Percentiles rank a stretch among this genome's conserved stretches.
These are phyloP conservation scores for Nephrotoma appendiculata DNA, from an alignment of 2,888 invertebrate genomes.

Conservation along the genomic window DNA sequence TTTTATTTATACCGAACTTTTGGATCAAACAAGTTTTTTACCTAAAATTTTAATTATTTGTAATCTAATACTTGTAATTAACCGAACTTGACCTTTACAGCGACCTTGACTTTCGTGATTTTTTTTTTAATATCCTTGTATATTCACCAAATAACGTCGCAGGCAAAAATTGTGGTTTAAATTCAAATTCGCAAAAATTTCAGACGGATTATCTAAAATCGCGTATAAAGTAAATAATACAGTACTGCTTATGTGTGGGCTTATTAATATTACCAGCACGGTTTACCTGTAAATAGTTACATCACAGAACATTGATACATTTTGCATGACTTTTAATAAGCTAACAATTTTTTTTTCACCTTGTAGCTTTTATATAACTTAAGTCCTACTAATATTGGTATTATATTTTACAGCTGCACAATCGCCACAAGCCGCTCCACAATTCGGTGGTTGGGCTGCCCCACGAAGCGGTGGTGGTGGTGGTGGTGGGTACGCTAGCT, in stretches of 20 bases:
- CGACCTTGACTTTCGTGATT: background rate
- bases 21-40: background rate
- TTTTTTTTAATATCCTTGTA: background rate
- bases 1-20: background rate
- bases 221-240: background rate
- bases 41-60: background rate
- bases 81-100: background rate
- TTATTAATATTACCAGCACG: background rate
- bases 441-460: conserved; percentile 1
- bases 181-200: background rate
- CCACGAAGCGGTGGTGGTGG: conserved; percentile 16
- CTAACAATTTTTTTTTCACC: background rate
- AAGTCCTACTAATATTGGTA: background rate
- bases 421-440: conserved; percentile 4
- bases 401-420: conserved; percentile 5
- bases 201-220: background rate
- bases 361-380: too few species aligned
- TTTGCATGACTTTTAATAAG: background rate
- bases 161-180: background rate
- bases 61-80: background rate
- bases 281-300: background rate
- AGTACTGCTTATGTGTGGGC: background rate
- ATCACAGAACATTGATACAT: background rate
- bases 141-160: background rate
- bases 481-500: conserved; percentile 32